Base-by-base conservation (phyloP, 2,888 invertebrate species). In the Hirtodrosophila confusa region DNA sequence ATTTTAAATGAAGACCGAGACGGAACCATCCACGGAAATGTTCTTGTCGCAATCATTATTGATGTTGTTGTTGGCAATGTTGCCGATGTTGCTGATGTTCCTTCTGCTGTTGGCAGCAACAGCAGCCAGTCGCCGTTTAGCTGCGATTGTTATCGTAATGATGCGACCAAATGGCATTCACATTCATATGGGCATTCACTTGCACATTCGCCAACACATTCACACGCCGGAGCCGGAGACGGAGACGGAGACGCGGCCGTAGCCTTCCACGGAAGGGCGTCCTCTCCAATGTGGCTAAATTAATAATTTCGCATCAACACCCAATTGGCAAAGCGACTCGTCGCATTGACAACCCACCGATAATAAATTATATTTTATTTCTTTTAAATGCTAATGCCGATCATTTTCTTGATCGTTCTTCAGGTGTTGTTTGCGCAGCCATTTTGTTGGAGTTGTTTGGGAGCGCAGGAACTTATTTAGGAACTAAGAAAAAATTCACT, bases 1-100 rank as follows among this genome's bases (percentile, higher is more conserved):
- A 87, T 86, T 88, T 85, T 78, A 85, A 88, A 87, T 85, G 88
- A 88, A 86, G 88, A 80, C 76, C 86, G 88, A 75, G 86, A 75
- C 87, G 65, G 65, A 66, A 77, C 72, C 79, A 69, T 67, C 69
- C 69, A 78, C 67, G 75, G 72, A 75, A 75, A 74, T 78, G 72
- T 68, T 64, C 62, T 60, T 75, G 69, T 69, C 68, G 51, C 70
- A 70, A 64, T 60, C 66, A 57, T 56, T 47, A 36, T 50, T 51
- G 43, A 45, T 56, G 50, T 33, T 31, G 43, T 37, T 49, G 9
- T 36, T 45, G 10, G 9, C 3, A 27, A 27, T 33, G 11, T 47
- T 35, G 55, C 35, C 35, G 37, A 36, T 29, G 39, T 27, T 54
- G 11, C 9, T 41, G 3, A 48, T n/a, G 37, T 27, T 51, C 35